Percentiles rank a stretch among this genome's conserved stretches.
Conservation (phyloP, 2,797 vertebrate genomes). For the Protosalanx chinensis region DNA sequence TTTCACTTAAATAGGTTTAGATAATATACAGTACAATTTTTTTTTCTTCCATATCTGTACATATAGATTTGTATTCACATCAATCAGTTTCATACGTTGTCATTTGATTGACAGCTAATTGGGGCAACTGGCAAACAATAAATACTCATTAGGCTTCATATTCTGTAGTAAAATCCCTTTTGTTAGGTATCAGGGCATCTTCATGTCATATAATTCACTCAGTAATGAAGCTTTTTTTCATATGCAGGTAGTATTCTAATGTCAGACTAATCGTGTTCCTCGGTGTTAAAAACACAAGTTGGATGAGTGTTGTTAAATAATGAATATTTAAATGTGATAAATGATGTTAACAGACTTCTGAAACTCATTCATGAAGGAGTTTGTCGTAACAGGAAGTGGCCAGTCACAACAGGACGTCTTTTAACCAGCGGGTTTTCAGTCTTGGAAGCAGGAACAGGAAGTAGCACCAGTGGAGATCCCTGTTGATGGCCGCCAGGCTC, state of each 20-base stretch:
- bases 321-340: background rate
- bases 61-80: conserved; percentile 15
- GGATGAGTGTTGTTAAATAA: background rate
- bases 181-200: conserved; percentile 45
- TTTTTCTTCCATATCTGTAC: conserved; percentile 19
- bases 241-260: background rate
- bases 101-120: conserved; percentile 6
- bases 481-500: background rate
- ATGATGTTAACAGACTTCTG: background rate
- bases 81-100: conserved; percentile 13
- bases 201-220: conserved; percentile 27
- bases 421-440: no score
- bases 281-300: background rate
- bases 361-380: background rate
- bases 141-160: conserved; percentile 25
- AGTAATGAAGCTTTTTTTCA: conserved; percentile 1
- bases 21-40: conserved; percentile 26
- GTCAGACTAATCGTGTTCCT: background rate
- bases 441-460: background rate
- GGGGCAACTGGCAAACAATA: conserved; percentile 23
- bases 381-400: no score
- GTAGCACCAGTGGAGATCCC: background rate
- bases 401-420: no score
- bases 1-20: conserved; percentile 8
- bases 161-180: conserved; percentile 65